Base-by-base conservation (phyloP, 2,797 vertebrate species). In the Chloroceryle inda region DNA sequence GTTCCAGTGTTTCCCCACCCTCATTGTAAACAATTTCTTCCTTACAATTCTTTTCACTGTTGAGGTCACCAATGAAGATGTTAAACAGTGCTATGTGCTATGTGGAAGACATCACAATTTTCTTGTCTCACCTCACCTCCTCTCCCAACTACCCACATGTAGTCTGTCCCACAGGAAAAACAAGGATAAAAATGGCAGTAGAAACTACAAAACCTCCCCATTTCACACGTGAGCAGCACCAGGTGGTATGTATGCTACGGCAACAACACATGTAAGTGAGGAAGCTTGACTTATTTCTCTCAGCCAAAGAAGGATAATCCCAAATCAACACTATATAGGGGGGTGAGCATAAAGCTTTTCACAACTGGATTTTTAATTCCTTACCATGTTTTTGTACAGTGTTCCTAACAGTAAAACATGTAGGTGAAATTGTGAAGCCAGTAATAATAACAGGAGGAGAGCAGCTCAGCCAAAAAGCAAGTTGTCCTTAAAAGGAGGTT, bases 401-500 rank as follows among this genome's bases (percentile, higher is more conserved):
- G 24, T 44, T 83, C 14, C 38, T 68, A 55, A 38, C 26, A 84
- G 67, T 59, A 55, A 78, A 87, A 74, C 49, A 63, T 49, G 64
- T 58, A 94, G 85, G 77, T 94, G 45, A 95, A 95, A 92, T 71
- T 77, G 61, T 79, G 94, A 93, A 92, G 49, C 74, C 72, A 66
- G 64, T 74, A 96, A 93, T 88, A 97, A 92, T 73, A 95, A 75
- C 22, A 88, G 24, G 26, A 58, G 33, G 37, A 93, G 19, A 94
- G 19, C 6, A 82, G 29, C 50, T 91, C 56, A 85, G 83, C 59
- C 80, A 88, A 94, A 86, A 95, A 58, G 10, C 61, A 93, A 95
- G 52, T 64, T 95, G 64, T 82, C 96, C 94, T 96, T 96, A 96
- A 96, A 97, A 95, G 96, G 94, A 95, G 80, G 92, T 83, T 95